A percentile compares a stretch with the other conserved stretches of the same genome.
These are phyloP conservation scores for Caenorhabditis zanzibari DNA, from an alignment of 2,888 invertebrate genomes.

Conservation along the genomic window DNA sequence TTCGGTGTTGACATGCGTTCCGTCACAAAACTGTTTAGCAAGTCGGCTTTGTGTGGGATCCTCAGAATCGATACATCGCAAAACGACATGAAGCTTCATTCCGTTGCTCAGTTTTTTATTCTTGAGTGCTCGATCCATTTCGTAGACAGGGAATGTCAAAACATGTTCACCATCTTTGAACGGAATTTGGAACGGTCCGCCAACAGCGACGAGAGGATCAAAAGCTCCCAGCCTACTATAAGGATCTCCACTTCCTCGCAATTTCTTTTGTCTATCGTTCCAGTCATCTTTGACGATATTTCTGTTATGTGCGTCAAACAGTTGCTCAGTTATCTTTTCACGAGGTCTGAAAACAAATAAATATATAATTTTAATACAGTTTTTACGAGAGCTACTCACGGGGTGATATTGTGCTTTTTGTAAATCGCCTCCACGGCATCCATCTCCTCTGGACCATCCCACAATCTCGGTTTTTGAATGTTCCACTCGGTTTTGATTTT, in stretches of 20 bases:
- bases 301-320: constrained; percentile 74
- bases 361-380: background rate
- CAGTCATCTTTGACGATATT: constrained; percentile 78
- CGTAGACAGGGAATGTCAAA: constrained; percentile 76
- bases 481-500: background rate
- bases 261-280: constrained; percentile 41
- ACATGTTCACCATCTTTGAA: constrained; percentile 75
- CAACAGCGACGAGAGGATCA: constrained; percentile 38
- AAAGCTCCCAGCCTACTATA: background rate
- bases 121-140: constrained; percentile 81
- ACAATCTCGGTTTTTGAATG: constrained; percentile 75
- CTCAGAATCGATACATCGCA: constrained; percentile 69
- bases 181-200: constrained; percentile 51
- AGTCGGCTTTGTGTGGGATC: background rate
- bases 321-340: constrained; percentile 71
- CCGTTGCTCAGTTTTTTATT: constrained; percentile 72
- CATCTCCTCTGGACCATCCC: constrained; percentile 74
- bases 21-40: constrained; percentile 12
- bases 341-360: constrained; percentile 72
- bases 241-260: background rate
- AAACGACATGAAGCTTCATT: constrained; percentile 78
- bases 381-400: constrained; percentile 33
- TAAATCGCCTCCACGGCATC: constrained; percentile 72
- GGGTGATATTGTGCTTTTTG: constrained; percentile 33
- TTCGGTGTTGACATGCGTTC: background rate